These are phyloP conservation scores for Reinhardtius hippoglossoides DNA, from an alignment of 2,113 vertebrate genomes.

Conservation along the genomic window DNA sequence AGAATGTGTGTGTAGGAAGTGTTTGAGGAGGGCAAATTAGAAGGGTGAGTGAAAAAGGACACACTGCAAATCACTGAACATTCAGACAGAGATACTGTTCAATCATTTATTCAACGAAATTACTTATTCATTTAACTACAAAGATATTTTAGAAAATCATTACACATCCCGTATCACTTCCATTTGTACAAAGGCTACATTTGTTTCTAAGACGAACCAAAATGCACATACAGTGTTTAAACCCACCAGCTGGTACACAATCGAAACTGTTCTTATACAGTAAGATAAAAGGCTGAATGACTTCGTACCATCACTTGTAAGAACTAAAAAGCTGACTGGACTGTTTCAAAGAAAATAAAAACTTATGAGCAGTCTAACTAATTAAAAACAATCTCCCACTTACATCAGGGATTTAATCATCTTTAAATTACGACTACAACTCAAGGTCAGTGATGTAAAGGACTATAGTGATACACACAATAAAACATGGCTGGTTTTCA, in stretches of 20 bases:
- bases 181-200: conserved; percentile 38
- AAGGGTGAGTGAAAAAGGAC: conserved; percentile 5
- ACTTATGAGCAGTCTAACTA: conserved; percentile 55
- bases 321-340: conserved; percentile 39
- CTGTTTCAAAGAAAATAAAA: conserved; percentile 22
- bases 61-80: conserved; percentile 11
- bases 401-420: conserved; percentile 16
- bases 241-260: neutral
- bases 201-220: conserved; percentile 13
- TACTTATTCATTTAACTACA: no score
- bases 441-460: conserved; percentile 26
- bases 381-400: conserved; percentile 24
- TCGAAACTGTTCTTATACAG: conserved; percentile 40
- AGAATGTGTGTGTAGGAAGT: conserved; percentile 8
- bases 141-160: conserved; percentile 12
- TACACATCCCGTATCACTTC: conserved; percentile 9
- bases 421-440: conserved; percentile 39
- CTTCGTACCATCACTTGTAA: conserved; percentile 16
- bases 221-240: conserved; percentile 38
- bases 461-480: conserved; percentile 28
- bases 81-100: conserved; percentile 24
- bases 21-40: neutral
- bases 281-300: conserved; percentile 30
- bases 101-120: conserved; percentile 61
- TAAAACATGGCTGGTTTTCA: conserved; percentile 62